Conservation (phyloP, 1,140 invertebrate genomes). For the Aradophagus sp. region DNA sequence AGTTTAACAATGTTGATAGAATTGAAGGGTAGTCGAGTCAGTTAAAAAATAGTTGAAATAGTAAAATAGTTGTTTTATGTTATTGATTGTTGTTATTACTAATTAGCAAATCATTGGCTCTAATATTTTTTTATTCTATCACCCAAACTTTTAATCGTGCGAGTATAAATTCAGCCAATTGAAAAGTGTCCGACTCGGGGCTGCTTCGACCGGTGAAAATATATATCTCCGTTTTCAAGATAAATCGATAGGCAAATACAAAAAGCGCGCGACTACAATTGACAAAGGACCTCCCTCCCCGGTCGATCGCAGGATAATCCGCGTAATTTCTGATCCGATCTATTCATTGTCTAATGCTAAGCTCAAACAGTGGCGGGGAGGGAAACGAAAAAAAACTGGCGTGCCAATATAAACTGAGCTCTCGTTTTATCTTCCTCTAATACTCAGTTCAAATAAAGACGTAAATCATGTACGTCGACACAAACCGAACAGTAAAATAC, state of each 20-base stretch:
- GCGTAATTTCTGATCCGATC: constrained; percentile 31
- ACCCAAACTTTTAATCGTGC: too few relatives aligned
- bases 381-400: constrained; percentile 22
- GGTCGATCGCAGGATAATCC: constrained; percentile 14
- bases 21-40: too few relatives aligned
- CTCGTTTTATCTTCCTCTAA: constrained; percentile 34
- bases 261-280: constrained; percentile 6
- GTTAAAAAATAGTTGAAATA: too few relatives aligned
- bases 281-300: constrained; percentile 6
- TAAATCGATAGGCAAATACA: constrained; percentile 12
- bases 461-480: constrained; percentile 34
- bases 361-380: constrained; percentile 22
- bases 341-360: constrained; percentile 21
- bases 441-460: constrained; percentile 42
- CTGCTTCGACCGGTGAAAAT: neutral
- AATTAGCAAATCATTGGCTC: too few relatives aligned
- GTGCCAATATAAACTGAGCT: constrained; percentile 21
- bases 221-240: constrained; percentile 4
- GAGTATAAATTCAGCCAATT: too few relatives aligned
- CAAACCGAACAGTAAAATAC: constrained; percentile 35
- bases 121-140: too few relatives aligned
- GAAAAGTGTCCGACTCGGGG: too few relatives aligned
- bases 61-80: too few relatives aligned
- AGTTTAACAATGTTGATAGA: too few relatives aligned
- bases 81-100: too few relatives aligned